A percentile compares a stretch with the other conserved stretches of the same genome.
These are phyloP conservation scores for Drosophila kohkoa DNA, from an alignment of 1,140 invertebrate genomes.

Conservation along the genomic window DNA sequence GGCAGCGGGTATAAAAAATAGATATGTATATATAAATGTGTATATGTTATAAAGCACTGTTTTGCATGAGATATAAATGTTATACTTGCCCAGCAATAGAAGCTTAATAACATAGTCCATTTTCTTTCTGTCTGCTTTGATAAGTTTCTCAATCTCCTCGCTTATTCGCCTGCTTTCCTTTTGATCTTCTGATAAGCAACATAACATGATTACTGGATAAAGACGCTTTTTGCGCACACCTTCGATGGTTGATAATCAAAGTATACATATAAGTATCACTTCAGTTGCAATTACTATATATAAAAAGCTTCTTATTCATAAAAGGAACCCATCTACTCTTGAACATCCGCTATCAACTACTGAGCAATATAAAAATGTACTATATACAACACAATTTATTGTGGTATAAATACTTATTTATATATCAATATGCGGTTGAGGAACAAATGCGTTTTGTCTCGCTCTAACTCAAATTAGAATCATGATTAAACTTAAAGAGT, in stretches of 20 bases:
- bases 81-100: slow-evolving; percentile 4
- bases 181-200: neutral
- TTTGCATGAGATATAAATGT: too few relatives aligned
- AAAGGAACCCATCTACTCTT: neutral
- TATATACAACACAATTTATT: neutral
- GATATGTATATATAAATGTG: too few relatives aligned
- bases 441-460: neutral
- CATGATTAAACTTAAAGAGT: neutral
- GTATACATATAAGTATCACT: neutral
- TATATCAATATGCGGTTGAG: neutral
- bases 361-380: neutral
- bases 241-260: neutral
- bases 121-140: neutral
- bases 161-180: neutral
- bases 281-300: neutral
- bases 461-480: neutral
- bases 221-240: too few relatives aligned
- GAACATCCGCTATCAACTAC: neutral
- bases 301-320: neutral
- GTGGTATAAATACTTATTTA: neutral
- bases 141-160: neutral
- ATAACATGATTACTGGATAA: neutral
- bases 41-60: too few relatives aligned
- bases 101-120: neutral
- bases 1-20: too few relatives aligned